Percentiles rank a stretch among this genome's conserved stretches.
Conservation (phyloP, 2,113 vertebrate species). For the Zingel zingel region DNA sequence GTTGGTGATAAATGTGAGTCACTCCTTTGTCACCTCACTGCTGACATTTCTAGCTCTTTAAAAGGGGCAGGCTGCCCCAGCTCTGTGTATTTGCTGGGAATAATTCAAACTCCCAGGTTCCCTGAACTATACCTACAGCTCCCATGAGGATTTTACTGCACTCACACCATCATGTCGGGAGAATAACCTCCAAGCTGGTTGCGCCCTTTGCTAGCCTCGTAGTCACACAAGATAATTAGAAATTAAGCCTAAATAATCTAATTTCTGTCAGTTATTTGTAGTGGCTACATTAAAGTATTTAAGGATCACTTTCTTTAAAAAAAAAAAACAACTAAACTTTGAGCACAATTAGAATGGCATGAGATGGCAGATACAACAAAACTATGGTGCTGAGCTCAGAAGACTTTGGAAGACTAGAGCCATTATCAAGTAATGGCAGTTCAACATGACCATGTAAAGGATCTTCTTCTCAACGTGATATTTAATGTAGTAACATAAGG, state of each 20-base stretch:
- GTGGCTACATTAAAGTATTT: too few species aligned
- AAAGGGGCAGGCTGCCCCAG: slow-evolving; percentile 13
- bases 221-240: background rate
- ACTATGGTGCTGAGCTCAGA: too few species aligned
- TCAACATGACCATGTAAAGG: too few species aligned
- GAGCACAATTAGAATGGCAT: too few species aligned
- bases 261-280: too few species aligned
- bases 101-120: slow-evolving; percentile 20
- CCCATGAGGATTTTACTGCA: slow-evolving; percentile 11
- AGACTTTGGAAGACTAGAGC: too few species aligned
- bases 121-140: slow-evolving; percentile 5
- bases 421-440: too few species aligned
- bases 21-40: background rate
- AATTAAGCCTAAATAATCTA: background rate
- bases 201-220: background rate
- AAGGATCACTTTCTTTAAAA: too few species aligned
- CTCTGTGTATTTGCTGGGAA: slow-evolving; percentile 22
- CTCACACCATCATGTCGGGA: background rate
- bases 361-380: too few species aligned
- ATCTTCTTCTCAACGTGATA: too few species aligned
- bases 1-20: slow-evolving; percentile 17
- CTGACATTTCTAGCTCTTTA: slow-evolving; percentile 10
- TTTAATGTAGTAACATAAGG: too few species aligned
- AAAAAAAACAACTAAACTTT: too few species aligned
- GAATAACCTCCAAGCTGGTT: background rate